Conservation (phyloP, 2,888 invertebrate genomes). For the Pemphredon lugubris region DNA sequence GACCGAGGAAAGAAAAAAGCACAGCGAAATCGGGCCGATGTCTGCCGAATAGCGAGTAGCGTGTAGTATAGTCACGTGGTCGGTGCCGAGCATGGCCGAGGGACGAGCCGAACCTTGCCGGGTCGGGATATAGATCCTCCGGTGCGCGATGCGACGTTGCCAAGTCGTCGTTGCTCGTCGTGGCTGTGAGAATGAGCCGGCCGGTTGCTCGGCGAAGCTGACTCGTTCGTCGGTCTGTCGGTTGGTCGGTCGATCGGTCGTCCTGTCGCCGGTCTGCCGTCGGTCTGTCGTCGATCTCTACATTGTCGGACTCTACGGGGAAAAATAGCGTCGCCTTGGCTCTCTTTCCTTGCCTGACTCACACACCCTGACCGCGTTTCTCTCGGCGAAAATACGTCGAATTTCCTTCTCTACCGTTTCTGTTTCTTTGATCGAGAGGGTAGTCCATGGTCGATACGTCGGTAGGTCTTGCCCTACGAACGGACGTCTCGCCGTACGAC, state of each 20-base stretch:
- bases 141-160: conserved; percentile 62
- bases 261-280: conserved; percentile 21
- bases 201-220: conserved; percentile 42
- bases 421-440: too few species aligned
- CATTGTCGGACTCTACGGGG: conserved; percentile 43
- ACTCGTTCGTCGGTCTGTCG: conserved; percentile 25
- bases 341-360: conserved; percentile 58
- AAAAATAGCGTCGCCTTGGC: conserved; percentile 68
- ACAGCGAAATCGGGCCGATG: conserved; percentile 62
- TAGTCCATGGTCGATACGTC: too few species aligned
- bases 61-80: conserved; percentile 74
- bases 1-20: neutral
- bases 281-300: too few species aligned
- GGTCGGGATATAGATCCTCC: conserved; percentile 65
- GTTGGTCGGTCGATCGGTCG: conserved; percentile 26
- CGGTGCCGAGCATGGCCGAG: conserved; percentile 47
- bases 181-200: conserved; percentile 46
- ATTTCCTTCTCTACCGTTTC: conserved; percentile 27
- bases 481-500: too few species aligned
- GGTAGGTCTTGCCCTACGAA: too few species aligned
- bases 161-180: conserved; percentile 36
- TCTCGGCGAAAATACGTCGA: conserved; percentile 61
- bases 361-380: conserved; percentile 56
- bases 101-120: conserved; percentile 38
- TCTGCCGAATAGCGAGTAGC: conserved; percentile 68